These are phyloP conservation scores for Lepidostoma basale DNA, from an alignment of 1,140 invertebrate species.

Conservation along the genomic window DNA sequence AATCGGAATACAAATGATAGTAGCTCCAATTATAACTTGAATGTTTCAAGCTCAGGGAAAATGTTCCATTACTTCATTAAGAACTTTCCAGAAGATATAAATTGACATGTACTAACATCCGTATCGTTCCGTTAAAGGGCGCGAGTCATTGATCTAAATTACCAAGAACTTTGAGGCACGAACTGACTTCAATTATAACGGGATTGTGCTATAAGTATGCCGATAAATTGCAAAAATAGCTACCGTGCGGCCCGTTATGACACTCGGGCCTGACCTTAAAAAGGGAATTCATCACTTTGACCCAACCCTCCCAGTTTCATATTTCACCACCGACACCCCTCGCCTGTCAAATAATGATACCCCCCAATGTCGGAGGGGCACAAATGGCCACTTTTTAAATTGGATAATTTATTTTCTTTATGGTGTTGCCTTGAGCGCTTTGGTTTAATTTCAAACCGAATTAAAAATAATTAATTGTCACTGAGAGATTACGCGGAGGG, in stretches of 20 bases:
- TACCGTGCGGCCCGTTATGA: neutral
- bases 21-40: too few relatives aligned
- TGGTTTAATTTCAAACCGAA: neutral
- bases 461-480: neutral
- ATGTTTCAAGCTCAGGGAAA: too few relatives aligned
- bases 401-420: slow-evolving; percentile 8
- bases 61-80: too few relatives aligned
- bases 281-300: neutral
- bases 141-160: too few relatives aligned
- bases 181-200: neutral
- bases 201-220: neutral
- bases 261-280: neutral
- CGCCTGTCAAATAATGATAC: slow-evolving; percentile 13
- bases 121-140: too few relatives aligned
- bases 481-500: neutral
- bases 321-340: neutral
- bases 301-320: neutral
- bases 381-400: neutral
- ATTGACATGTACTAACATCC: too few relatives aligned
- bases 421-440: neutral
- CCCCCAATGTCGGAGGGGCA: neutral
- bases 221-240: neutral
- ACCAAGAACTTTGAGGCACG: too few relatives aligned
- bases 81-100: too few relatives aligned
- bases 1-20: too few relatives aligned